Conservation (phyloP, 2,797 vertebrate species). For the Todus mexicanus region DNA sequence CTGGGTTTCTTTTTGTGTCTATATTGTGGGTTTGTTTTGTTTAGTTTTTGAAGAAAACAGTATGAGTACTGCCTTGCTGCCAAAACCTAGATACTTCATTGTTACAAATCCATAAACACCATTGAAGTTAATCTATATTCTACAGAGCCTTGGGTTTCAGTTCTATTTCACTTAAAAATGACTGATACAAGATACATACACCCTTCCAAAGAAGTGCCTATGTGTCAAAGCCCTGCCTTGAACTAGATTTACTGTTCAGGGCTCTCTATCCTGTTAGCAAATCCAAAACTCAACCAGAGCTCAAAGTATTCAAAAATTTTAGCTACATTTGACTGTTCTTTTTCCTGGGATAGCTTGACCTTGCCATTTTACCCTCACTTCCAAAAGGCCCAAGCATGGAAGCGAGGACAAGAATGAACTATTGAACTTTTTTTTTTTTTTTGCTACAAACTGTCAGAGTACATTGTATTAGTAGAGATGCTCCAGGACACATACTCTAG, state of each 20-base stretch:
- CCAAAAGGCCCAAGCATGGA: not conserved
- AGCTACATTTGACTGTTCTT: not conserved
- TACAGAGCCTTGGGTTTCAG: not conserved
- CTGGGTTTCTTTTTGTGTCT: not conserved
- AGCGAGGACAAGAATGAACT: not conserved
- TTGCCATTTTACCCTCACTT: not conserved
- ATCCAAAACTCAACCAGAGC: not conserved
- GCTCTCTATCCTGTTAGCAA: not conserved
- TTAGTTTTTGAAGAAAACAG: not conserved
- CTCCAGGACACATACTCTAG: not conserved
- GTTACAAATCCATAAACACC: not conserved
- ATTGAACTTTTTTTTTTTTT: not conserved
- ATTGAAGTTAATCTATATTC: not conserved
- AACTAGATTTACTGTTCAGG: not conserved
- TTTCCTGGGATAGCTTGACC: not conserved
- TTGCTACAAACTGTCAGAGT: not conserved
- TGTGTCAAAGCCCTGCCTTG: not conserved
- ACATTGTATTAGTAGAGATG: not conserved
- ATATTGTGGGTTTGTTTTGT: not conserved
- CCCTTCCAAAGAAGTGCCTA: not conserved
- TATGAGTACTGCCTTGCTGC: not conserved
- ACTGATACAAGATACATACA: not conserved
- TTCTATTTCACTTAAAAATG: not conserved
- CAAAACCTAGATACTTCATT: not conserved
- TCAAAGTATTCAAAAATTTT: not conserved